Evolutionary conservation across 2,888 invertebrate genomes (phyloP).

Genomic region (Sminthurides aquaticus): DNA sequence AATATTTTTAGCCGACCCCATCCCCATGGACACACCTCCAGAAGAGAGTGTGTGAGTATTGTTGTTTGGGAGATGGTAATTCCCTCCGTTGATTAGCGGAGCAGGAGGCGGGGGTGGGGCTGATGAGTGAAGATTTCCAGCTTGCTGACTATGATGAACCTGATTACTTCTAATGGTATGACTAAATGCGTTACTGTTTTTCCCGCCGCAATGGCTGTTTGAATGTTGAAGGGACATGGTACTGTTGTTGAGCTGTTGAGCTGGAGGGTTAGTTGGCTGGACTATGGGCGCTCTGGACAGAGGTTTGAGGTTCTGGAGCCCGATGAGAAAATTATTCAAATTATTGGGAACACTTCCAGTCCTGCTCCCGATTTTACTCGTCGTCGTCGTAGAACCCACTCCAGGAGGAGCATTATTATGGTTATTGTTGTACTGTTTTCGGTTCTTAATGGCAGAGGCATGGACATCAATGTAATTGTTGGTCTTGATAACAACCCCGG

Average conservation of each 20-base stretch:
- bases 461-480: slow-evolving; percentile 60
- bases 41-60: neutral
- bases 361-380: slow-evolving; percentile 9
- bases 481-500: slow-evolving; percentile 53
- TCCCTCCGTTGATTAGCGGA: neutral
- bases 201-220: no score
- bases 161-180: neutral
- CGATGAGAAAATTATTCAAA: slow-evolving; percentile 41
- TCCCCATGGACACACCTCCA: no score
- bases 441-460: slow-evolving; percentile 47
- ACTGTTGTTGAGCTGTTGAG: slow-evolving; percentile 33
- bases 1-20: neutral
- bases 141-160: slow-evolving; percentile 10
- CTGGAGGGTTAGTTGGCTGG: no score
- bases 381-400: neutral
- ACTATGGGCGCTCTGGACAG: slow-evolving; percentile 42
- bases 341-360: slow-evolving; percentile 42
- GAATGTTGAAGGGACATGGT: slow-evolving; percentile 25
- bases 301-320: slow-evolving; percentile 42
- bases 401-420: neutral
- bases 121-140: slow-evolving; percentile 15
- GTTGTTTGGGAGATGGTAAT: neutral
- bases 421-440: no score
- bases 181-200: no score
- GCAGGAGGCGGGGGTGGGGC: slow-evolving; percentile 1